Conservation (phyloP, 2,113 vertebrate genomes). For the Prietella phreatophila region DNA sequence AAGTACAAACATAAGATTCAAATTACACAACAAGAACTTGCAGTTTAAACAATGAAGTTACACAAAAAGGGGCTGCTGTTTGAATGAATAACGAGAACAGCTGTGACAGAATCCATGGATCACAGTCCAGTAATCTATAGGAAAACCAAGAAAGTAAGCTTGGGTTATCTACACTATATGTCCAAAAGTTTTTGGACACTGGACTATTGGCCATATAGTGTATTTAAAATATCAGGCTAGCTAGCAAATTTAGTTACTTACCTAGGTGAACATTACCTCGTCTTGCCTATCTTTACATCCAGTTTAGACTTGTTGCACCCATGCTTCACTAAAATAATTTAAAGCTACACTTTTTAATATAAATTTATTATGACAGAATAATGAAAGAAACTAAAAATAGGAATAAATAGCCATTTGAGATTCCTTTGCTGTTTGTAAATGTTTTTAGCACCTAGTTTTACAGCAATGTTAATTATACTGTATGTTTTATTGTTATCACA, state of each 20-base stretch:
- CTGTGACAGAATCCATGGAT: neutral
- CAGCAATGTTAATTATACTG: neutral
- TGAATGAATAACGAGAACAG: neutral
- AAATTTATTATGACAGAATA: neutral
- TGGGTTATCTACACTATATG: neutral
- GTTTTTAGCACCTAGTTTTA: neutral
- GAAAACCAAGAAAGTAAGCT: neutral
- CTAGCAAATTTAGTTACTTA: neutral
- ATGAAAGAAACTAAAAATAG: neutral
- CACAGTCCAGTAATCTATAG: neutral
- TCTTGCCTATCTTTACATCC: neutral
- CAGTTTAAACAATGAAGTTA: neutral
- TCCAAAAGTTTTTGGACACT: neutral
- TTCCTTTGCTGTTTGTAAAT: neutral
- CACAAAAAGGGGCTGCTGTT: neutral
- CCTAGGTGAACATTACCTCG: neutral
- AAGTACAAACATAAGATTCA: neutral
- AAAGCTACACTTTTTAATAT: neutral
- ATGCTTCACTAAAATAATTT: neutral
- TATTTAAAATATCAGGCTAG: neutral
- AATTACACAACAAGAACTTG: neutral
- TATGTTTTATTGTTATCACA: neutral
- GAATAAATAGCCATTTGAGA: neutral
- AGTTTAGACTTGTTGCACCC: neutral
- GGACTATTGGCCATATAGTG: neutral